Evolutionary conservation across 2,113 vertebrate genomes (phyloP), one percentile per base, ranked within the genome.

Genomic region (Paratilapia polleni): DNA sequence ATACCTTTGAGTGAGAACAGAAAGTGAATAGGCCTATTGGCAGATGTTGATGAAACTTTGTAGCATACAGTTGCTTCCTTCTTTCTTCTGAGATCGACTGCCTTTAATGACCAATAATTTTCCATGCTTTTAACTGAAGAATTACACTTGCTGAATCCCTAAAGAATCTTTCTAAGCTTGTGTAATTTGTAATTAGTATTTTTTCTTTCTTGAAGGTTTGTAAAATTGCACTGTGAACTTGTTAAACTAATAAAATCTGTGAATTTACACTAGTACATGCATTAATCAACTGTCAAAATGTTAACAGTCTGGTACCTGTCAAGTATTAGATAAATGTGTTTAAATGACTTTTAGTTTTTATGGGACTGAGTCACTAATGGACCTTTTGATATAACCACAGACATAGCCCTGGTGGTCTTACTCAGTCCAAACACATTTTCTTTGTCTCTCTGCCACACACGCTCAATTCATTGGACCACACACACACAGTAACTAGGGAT

Each of bases 391-490:
- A 2, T 31, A 64, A 78, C 73, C 19, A 66, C 66, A 85, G 24
- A 60, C 28, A 8, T 49, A 36, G 5, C 59, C 66, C 6, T 58
- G 80, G 88, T 86, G 88, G 85, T 89, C 90, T 84, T 20, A 75
- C 28, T 59, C 66, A 7, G 5, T 22, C 63, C 22, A 52, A 24
- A 78, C 70, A 76, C 63, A 38, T 28, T 34, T 81, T 49, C 52
- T 61, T 57, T 64, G 57, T 52, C 14, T 80, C 58, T 61, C 4
- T 81, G 36, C 52, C 61, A 43, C 73, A 70, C 60, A 70, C 28
- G 9, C 43, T 70, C 66, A 74, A 9, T 74, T 43, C 70, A 43
- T 20, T 15, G 14, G 70, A 78, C 56, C 78, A 86, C 87, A 83
- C 76, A 73, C 8, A 13, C 5, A n/a, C 12, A 75, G 6, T 5